Base-by-base conservation (phyloP, 2,888 invertebrate species). In the Xestia sexstrigata region DNA sequence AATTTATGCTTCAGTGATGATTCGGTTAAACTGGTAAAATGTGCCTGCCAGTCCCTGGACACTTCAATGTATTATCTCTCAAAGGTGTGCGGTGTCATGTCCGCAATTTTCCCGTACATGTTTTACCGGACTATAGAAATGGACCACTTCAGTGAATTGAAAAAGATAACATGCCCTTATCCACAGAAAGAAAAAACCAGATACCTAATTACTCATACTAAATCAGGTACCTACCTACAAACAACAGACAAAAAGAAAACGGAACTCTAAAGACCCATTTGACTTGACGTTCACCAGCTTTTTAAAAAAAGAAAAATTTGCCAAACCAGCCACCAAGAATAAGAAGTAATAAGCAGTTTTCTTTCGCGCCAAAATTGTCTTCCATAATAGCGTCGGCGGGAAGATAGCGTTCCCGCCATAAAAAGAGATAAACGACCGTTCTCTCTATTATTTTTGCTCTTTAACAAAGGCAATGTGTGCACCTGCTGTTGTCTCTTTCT, bases 331-430 rank as follows among this genome's bases (percentile, higher is more conserved):
- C 91, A 73, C 91, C 94, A 93, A 95, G 96, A 96, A 96, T 95
- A 95, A 95, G 95, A 94, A 95, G 96, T 96, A 96, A 96, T 96
- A 96, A 96, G 96, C 96, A 96, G 96, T 96, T 96, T 96, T 96
- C 96, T 96, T 96, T 96, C 95, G 95, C 96, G 96, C 96, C 96
- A 96, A 96, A 96, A 96, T 96, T 96, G 96, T 96, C 96, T 94
- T 92, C 95, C 95, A 96, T 96, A 95, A 96, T 96, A 96, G 95
- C 96, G 94, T 92, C 94, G 95, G 92, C 93, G 93, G 93, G 92
- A 92, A 96, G 96, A 96, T 96, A 96, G 96, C 95, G 95, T 90
- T 91, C 92, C 92, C 94, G 95, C 95, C 96, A 95, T 96, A 97
- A 97, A 96, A 95, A 96, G 96, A 96, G 95, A 96, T 97, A 96